Conservation (phyloP, 2,888 invertebrate species). For the Dusona sp. region DNA sequence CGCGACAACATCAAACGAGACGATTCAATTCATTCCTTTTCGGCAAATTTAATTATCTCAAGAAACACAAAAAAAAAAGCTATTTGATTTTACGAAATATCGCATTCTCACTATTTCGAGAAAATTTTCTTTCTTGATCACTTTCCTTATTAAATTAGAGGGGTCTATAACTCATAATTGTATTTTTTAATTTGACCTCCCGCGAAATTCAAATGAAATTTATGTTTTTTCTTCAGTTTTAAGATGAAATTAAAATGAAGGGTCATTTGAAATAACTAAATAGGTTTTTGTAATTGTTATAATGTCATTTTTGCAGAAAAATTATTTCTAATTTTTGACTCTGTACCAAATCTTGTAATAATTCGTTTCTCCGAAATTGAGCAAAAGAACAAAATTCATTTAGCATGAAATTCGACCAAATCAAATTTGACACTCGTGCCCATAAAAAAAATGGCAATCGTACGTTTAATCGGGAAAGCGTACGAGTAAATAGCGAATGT, state of each 20-base stretch:
- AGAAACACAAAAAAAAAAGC: neutral
- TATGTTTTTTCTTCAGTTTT: neutral
- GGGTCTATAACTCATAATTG: neutral
- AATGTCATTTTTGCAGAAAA: too few relatives aligned
- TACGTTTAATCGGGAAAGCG: neutral
- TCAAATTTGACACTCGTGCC: neutral
- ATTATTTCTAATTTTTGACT: too few relatives aligned
- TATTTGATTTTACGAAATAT: neutral
- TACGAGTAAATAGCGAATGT: neutral
- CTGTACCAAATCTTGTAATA: neutral
- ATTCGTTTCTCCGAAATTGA: neutral
- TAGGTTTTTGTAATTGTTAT: too few relatives aligned
- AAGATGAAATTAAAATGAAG: too few relatives aligned
- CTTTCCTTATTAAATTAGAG: neutral
- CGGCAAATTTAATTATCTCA: slow-evolving; percentile 19
- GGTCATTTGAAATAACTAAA: neutral
- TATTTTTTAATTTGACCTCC: neutral
- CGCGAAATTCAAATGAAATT: neutral
- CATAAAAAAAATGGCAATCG: neutral
- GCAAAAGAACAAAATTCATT: neutral
- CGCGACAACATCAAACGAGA: slow-evolving; percentile 43
- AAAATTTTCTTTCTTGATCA: neutral
- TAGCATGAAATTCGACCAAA: neutral
- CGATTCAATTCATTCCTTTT: slow-evolving; percentile 49
- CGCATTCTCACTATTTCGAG: neutral